Conservation (phyloP, 1,140 invertebrate genomes). For the Asobara japonica region DNA sequence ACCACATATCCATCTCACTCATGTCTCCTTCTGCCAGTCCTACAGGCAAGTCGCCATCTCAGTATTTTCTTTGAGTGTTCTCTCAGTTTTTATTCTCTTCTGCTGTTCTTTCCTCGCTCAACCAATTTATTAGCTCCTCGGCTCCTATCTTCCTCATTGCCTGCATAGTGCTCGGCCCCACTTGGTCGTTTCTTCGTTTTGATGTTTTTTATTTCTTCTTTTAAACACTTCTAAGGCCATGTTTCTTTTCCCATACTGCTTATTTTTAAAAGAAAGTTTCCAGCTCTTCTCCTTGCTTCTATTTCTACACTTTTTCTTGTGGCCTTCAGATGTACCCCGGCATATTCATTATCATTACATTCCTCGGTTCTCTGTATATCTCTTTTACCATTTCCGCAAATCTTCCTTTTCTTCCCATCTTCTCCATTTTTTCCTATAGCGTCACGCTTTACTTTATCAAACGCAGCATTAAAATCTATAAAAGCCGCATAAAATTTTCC, state of each 20-base stretch:
- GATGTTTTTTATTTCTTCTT: constrained; percentile 19
- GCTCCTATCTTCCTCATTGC: neutral
- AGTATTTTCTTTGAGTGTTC: neutral
- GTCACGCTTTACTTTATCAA: neutral
- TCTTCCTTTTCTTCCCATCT: neutral
- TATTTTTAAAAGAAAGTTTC: neutral
- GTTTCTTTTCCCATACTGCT: constrained; percentile 17
- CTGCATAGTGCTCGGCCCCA: neutral
- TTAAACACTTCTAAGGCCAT: constrained; percentile 31
- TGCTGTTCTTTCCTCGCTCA: neutral
- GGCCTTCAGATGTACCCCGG: too few species aligned
- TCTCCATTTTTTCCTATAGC: neutral
- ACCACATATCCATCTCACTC: constrained; percentile 2
- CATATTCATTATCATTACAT: too few species aligned
- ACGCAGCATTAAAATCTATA: neutral
- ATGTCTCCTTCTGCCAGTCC: neutral
- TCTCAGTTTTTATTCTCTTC: neutral
- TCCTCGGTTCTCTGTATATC: too few species aligned
- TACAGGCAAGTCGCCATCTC: neutral
- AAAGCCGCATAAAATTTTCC: neutral
- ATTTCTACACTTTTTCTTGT: neutral
- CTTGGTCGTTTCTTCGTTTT: neutral
- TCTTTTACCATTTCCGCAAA: neutral
- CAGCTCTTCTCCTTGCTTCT: neutral
- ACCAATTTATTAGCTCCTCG: neutral